phyloP scores from a whole-genome alignment of 2,113 vertebrate species.

The Corythaeola cristata region DNA sequence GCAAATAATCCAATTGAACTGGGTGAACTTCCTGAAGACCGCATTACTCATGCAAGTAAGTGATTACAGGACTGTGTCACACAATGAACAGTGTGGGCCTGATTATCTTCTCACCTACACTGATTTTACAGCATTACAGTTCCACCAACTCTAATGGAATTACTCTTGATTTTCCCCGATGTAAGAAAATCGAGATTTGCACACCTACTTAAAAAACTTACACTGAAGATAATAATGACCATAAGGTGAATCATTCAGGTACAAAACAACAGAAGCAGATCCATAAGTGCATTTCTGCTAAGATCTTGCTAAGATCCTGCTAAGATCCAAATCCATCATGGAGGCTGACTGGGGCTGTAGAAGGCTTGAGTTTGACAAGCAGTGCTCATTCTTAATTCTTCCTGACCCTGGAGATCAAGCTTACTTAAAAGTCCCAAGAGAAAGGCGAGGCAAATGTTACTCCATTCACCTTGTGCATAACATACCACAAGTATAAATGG shows the following conservation, averaged over 20 bases:
- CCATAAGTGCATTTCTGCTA: not conserved
- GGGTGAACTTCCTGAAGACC: conserved; percentile 57
- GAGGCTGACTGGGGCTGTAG: not conserved
- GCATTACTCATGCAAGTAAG: conserved; percentile 65
- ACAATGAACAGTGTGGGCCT: conserved; percentile 21
- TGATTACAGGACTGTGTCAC: conserved; percentile 52
- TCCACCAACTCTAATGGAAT: not conserved
- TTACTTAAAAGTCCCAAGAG: not conserved
- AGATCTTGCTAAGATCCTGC: not conserved
- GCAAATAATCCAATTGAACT: conserved; percentile 64
- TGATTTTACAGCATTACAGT: conserved; percentile 14
- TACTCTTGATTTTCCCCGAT: not conserved
- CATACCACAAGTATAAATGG: not conserved
- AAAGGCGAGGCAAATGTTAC: not conserved
- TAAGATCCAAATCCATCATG: not conserved
- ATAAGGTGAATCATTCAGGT: not conserved
- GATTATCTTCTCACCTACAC: conserved; percentile 58
- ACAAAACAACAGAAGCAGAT: not conserved
- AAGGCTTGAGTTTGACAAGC: not conserved
- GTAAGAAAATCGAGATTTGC: not conserved
- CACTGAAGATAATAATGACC: not conserved
- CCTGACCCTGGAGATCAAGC: not conserved
- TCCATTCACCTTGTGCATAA: not conserved
- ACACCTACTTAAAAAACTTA: not conserved
- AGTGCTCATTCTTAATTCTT: not conserved